phyloP scores from a whole-genome alignment of 1,140 invertebrate genomes.

The Pollicipes pollicipes region DNA sequence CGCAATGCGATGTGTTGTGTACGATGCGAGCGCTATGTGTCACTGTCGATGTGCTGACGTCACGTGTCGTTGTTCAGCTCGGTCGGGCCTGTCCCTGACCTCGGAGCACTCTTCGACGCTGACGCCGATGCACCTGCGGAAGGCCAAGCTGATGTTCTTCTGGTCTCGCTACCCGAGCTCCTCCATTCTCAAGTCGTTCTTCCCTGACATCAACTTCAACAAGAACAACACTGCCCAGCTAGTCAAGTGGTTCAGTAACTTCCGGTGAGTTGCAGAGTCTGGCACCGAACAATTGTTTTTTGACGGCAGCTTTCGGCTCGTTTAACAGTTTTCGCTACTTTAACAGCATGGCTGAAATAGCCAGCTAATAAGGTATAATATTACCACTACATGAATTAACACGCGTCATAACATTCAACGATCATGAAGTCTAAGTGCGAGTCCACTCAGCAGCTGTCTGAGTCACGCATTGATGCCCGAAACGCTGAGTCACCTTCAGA shows the following conservation, averaged over 20 bases:
- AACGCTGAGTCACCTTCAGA: too few species aligned
- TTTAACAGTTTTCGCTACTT: too few species aligned
- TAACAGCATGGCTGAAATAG: too few species aligned
- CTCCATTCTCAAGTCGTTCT: constrained; percentile 96
- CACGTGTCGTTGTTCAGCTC: constrained; percentile 30
- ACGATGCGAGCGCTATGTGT: too few species aligned
- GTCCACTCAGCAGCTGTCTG: too few species aligned
- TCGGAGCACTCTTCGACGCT: constrained; percentile 76
- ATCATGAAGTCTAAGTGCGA: too few species aligned
- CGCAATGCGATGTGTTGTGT: too few species aligned
- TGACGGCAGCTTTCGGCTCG: neutral
- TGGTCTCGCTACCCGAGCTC: constrained; percentile 98
- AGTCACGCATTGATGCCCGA: too few species aligned
- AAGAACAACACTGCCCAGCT: constrained; percentile 99
- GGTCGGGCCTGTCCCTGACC: constrained; percentile 55
- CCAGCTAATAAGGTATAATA: too few species aligned
- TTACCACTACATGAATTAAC: too few species aligned
- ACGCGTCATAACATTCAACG: too few species aligned
- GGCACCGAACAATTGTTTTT: constrained; percentile 6
- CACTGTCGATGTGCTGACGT: too few species aligned
- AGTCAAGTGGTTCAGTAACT: constrained; percentile 99
- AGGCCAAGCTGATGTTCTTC: constrained; percentile 99
- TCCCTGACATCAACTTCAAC: constrained; percentile 99
- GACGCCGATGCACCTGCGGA: constrained; percentile 98
- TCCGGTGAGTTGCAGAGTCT: constrained; percentile 61